These are phyloP conservation scores for Rhadina sibilatrix DNA, from an alignment of 2,113 vertebrate species.

Conservation along the genomic window DNA sequence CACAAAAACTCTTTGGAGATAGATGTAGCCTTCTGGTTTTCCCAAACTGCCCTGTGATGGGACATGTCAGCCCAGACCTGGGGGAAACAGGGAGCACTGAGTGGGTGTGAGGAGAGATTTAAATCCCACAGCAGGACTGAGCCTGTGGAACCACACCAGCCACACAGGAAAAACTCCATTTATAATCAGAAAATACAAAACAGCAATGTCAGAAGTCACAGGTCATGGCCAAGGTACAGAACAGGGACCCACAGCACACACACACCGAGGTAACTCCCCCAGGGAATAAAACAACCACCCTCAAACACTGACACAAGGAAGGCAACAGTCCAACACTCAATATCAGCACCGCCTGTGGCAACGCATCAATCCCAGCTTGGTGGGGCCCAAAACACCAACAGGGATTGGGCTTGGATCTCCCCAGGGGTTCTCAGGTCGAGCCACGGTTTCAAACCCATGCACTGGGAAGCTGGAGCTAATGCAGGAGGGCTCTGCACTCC, in stretches of 20 bases:
- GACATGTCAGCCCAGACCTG: background rate
- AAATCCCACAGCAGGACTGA: background rate
- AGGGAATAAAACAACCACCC: background rate
- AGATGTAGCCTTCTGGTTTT: background rate
- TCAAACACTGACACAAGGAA: background rate
- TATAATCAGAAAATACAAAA: background rate
- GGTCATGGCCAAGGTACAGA: background rate
- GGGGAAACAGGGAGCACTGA: fast-evolving
- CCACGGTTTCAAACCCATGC: background rate
- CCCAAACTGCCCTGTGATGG: background rate
- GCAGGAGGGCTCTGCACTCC: background rate
- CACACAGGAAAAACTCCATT: background rate
- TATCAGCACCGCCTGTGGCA: background rate
- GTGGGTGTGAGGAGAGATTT: background rate
- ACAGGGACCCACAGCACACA: background rate
- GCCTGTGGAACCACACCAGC: background rate
- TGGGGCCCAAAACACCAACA: background rate
- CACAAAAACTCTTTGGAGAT: background rate
- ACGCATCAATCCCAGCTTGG: fast-evolving
- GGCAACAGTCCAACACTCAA: fast-evolving
- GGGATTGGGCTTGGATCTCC: background rate
- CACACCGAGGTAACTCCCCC: background rate
- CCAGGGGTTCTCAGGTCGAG: background rate
- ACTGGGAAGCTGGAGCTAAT: background rate
- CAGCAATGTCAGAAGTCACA: background rate